phyloP scores from a whole-genome alignment of 1,140 invertebrate genomes.

The Trichonephila clavata region DNA sequence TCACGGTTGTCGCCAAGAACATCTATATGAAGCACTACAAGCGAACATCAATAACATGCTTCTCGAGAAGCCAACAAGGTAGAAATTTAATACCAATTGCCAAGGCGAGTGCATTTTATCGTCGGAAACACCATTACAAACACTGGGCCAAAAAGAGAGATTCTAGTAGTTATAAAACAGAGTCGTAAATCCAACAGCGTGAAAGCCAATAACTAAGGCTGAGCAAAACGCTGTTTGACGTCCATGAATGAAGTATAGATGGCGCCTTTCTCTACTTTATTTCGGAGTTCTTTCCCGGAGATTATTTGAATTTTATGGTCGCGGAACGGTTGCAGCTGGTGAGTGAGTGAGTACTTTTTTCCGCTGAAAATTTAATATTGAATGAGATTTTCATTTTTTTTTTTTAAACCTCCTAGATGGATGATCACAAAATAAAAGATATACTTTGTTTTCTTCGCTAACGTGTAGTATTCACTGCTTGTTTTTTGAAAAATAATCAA shows the following conservation, averaged over 20 bases:
- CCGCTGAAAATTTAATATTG: neutral
- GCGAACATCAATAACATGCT: neutral
- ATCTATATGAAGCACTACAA: neutral
- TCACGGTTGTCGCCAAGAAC: neutral
- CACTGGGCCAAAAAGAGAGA: constrained; percentile 33
- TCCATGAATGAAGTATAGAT: constrained; percentile 37
- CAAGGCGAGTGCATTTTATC: constrained; percentile 27
- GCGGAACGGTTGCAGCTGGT: neutral
- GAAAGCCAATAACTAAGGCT: constrained; percentile 38
- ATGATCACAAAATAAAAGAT: neutral
- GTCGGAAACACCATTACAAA: constrained; percentile 41
- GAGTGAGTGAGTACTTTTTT: neutral
- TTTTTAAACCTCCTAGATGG: neutral
- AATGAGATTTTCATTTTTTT: neutral
- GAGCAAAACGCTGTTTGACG: neutral
- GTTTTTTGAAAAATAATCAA: neutral
- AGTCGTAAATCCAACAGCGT: constrained; percentile 48
- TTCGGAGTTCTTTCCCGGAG: neutral
- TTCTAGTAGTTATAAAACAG: constrained; percentile 45
- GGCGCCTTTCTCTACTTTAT: constrained; percentile 29
- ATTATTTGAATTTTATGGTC: constrained; percentile 35
- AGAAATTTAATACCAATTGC: constrained; percentile 35
- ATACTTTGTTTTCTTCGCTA: neutral
- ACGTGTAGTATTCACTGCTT: neutral
- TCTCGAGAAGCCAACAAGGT: constrained; percentile 6